Evolutionary conservation across 53 echinoderm and acorn worm genomes (phyloP).

Genomic region (Arbacia lixula): DNA sequence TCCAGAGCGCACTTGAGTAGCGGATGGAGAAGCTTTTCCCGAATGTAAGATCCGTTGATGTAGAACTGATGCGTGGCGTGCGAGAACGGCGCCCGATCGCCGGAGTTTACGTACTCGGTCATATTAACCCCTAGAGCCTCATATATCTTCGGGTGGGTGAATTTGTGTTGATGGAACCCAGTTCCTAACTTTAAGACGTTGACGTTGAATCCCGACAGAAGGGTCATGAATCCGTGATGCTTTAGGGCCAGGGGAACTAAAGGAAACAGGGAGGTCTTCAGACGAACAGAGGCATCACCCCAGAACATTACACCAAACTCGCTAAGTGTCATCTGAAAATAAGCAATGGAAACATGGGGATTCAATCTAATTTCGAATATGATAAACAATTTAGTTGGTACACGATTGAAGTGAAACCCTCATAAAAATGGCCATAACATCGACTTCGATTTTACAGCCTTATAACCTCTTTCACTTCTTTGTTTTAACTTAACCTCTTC

Average conservation of each 20-base stretch:
- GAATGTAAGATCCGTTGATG: slow-evolving; percentile 67
- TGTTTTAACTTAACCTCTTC: too few relatives aligned
- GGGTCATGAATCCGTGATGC: slow-evolving; percentile 77
- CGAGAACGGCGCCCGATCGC: slow-evolving; percentile 45
- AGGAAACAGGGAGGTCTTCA: slow-evolving; percentile 51
- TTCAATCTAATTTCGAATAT: too few relatives aligned
- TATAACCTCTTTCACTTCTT: too few relatives aligned
- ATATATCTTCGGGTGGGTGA: slow-evolving; percentile 58
- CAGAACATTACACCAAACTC: slow-evolving; percentile 85
- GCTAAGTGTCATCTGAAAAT: slow-evolving; percentile 65
- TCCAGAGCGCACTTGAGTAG: slow-evolving; percentile 60
- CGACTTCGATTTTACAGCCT: too few relatives aligned
- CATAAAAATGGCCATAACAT: too few relatives aligned
- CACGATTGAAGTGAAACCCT: too few relatives aligned
- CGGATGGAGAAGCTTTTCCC: slow-evolving; percentile 51
- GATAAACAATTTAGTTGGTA: too few relatives aligned
- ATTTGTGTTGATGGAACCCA: slow-evolving; percentile 75
- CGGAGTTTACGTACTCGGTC: slow-evolving; percentile 33
- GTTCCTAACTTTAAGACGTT: too few relatives aligned
- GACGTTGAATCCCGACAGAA: slow-evolving; percentile 3
- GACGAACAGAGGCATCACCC: slow-evolving; percentile 69
- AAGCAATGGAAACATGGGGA: too few relatives aligned
- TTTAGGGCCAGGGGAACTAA: slow-evolving; percentile 54
- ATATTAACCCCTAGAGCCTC: slow-evolving; percentile 59
- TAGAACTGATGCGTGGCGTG: slow-evolving; percentile 69